Percentiles rank a stretch among this genome's conserved stretches.
phyloP scores from a whole-genome alignment of 2,113 vertebrate genomes.

The Apistogramma diplotaenia region DNA sequence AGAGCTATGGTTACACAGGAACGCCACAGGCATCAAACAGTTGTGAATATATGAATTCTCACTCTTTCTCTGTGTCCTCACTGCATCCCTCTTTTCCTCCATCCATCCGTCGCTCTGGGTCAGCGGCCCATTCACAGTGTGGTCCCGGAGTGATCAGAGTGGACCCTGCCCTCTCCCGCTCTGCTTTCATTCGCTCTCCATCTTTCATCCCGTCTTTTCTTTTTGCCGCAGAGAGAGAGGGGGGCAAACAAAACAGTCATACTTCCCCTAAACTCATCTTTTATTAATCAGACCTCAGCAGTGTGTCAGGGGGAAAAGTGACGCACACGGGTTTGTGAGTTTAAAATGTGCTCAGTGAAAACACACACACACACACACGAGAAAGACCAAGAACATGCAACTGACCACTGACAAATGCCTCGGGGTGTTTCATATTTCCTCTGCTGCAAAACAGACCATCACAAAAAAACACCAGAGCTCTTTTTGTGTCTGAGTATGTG shows the following conservation, averaged over 20 bases:
- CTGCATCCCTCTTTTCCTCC: slow-evolving; percentile 10
- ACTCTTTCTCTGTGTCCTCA: slow-evolving; percentile 29
- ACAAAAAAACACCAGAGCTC: slow-evolving; percentile 12
- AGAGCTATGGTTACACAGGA: slow-evolving; percentile 59
- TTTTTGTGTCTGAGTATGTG: slow-evolving; percentile 57
- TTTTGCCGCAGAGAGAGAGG: slow-evolving; percentile 61
- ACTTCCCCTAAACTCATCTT: slow-evolving; percentile 70
- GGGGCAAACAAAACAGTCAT: slow-evolving; percentile 61
- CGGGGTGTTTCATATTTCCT: slow-evolving; percentile 73
- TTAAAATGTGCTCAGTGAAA: slow-evolving; percentile 14
- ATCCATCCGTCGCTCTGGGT: slow-evolving; percentile 23
- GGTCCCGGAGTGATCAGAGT: slow-evolving; percentile 58
- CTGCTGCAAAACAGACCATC: slow-evolving; percentile 43
- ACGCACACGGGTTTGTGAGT: slow-evolving; percentile 27
- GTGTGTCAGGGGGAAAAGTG: slow-evolving; percentile 46
- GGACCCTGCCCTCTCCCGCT: slow-evolving; percentile 52
- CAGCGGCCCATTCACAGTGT: slow-evolving; percentile 58
- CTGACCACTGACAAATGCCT: slow-evolving; percentile 65
- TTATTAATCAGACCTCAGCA: slow-evolving; percentile 73
- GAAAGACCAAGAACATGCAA: slow-evolving; percentile 29
- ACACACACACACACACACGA: background rate
- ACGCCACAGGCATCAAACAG: slow-evolving; percentile 63
- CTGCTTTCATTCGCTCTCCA: slow-evolving; percentile 6
- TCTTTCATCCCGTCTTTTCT: slow-evolving; percentile 84
- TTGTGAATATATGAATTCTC: slow-evolving; percentile 27